These are phyloP conservation scores for Epizoanthus illoricatus DNA, from an alignment of 92 coral and sea anemone genomes.

Conservation along the genomic window DNA sequence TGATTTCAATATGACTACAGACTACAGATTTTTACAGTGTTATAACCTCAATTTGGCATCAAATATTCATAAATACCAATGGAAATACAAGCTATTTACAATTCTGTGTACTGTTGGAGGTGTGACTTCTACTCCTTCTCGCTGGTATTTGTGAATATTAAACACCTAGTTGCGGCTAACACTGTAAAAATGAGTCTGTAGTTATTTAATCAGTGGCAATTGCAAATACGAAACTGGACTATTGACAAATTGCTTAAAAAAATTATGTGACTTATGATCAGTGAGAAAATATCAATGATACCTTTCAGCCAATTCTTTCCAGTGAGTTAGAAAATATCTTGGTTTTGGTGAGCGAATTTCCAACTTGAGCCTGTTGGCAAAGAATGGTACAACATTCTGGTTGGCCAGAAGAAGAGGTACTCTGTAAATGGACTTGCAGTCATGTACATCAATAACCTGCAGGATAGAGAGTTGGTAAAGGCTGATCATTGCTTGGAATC, in stretches of 20 bases:
- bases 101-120: too few relatives aligned
- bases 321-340: conserved; percentile 69
- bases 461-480: conserved; percentile 1
- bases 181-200: too few relatives aligned
- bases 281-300: conserved; percentile 14
- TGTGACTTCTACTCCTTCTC: too few relatives aligned
- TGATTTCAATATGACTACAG: too few relatives aligned
- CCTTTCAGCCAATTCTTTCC: conserved; percentile 97
- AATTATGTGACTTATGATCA: neutral
- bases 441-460: conserved; percentile 95
- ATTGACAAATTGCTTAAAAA: neutral
- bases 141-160: too few relatives aligned
- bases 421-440: conserved; percentile 91
- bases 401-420: conserved; percentile 81
- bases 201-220: too few relatives aligned
- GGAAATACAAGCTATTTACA: too few relatives aligned
- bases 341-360: conserved; percentile 70
- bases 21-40: too few relatives aligned
- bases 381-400: conserved; percentile 79
- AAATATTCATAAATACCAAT: too few relatives aligned
- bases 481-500: neutral
- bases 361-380: conserved; percentile 76
- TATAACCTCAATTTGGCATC: too few relatives aligned
- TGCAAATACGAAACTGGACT: too few relatives aligned
- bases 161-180: too few relatives aligned